Evolutionary conservation across 1,140 invertebrate genomes (phyloP).

Genomic region (Drosophila baimaii): DNA sequence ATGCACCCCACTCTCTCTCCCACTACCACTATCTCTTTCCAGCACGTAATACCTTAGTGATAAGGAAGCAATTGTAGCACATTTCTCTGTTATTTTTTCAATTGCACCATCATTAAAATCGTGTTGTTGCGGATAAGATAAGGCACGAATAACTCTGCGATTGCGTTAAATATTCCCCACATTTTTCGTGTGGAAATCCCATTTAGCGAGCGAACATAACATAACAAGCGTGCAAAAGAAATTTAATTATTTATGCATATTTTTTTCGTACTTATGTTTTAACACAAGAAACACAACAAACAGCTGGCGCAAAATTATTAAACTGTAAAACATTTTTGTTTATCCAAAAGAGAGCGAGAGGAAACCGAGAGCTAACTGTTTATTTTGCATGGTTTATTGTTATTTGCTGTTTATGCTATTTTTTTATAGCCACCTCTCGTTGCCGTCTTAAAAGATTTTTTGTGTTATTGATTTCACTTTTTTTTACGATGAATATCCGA

Average conservation of each 20-base stretch:
- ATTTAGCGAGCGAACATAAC: conserved; percentile 40
- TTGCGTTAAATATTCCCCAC: conserved; percentile 24
- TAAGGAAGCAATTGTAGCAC: conserved; percentile 49
- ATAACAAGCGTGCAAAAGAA: conserved; percentile 15
- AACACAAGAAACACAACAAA: conserved; percentile 21
- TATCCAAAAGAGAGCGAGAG: conserved; percentile 9
- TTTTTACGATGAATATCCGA: conserved; percentile 58
- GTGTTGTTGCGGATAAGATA: conserved; percentile 76
- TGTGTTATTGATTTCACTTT: conserved; percentile 79
- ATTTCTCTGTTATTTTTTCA: conserved; percentile 41
- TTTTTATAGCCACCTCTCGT: conserved; percentile 37
- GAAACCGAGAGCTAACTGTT: conserved; percentile 14
- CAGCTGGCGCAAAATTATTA: conserved; percentile 22
- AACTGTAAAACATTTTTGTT: conserved; percentile 33
- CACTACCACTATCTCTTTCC: conserved; percentile 9
- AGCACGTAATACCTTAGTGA: conserved; percentile 30
- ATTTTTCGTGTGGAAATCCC: conserved; percentile 62
- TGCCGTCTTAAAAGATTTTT: conserved; percentile 32
- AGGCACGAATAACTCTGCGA: conserved; percentile 40
- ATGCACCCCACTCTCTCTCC: background rate
- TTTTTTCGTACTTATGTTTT: conserved; percentile 14
- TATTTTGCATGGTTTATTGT: conserved; percentile 32
- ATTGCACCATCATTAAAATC: conserved; percentile 65
- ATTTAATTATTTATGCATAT: conserved; percentile 35
- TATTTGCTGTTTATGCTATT: conserved; percentile 43